A percentile compares a stretch with the other conserved stretches of the same genome.
Conservation (phyloP, 2,113 vertebrate genomes). For the Grammomys surdaster region DNA sequence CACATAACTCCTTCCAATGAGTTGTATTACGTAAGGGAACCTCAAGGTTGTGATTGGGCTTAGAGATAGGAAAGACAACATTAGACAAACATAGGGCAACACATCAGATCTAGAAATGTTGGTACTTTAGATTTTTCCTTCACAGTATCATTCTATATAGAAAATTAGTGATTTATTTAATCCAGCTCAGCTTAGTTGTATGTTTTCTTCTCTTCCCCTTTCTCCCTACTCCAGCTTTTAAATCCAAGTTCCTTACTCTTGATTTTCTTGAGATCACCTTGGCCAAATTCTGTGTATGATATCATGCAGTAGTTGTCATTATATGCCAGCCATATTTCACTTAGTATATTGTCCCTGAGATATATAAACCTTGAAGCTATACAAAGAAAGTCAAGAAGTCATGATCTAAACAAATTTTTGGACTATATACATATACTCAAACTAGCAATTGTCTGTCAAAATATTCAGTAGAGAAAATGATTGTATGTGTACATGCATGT, state of each 20-base stretch:
- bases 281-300: too few species aligned
- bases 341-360: neutral
- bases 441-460: neutral
- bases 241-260: neutral
- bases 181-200: neutral
- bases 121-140: neutral
- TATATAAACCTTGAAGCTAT: neutral
- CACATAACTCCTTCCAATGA: neutral
- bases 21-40: neutral
- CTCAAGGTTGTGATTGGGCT: neutral
- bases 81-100: neutral
- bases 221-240: neutral
- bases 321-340: neutral
- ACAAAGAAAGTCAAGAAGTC: neutral
- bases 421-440: too few species aligned
- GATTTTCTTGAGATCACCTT: neutral
- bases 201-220: rapidly evolving
- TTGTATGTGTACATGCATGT: neutral
- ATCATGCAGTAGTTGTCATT: neutral
- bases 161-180: neutral
- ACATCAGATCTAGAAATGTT: neutral
- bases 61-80: neutral
- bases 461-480: neutral
- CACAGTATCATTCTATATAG: neutral
- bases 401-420: neutral